Conservation (phyloP, 2,797 vertebrate genomes). For the Lutjanus argentimaculatus region DNA sequence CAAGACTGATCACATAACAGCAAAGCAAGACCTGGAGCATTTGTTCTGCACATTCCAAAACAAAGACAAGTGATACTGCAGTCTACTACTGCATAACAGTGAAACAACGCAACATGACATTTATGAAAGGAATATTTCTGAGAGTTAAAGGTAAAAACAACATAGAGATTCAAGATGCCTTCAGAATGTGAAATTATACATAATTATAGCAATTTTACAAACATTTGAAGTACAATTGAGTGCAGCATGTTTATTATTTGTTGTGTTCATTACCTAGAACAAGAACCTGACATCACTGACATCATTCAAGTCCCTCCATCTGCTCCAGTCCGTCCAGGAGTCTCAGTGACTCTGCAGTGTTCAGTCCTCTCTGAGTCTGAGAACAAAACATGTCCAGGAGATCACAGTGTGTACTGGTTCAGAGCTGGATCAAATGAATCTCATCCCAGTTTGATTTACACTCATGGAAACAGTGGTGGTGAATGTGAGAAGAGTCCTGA, state of each 20-base stretch:
- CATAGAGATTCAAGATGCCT: too few relatives aligned
- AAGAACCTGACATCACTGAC: constrained; percentile 12
- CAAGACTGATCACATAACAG: background rate
- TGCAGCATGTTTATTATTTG: too few relatives aligned
- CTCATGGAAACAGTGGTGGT: too few relatives aligned
- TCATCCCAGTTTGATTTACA: too few relatives aligned
- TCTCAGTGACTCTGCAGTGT: constrained; percentile 40
- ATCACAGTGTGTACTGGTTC: too few relatives aligned
- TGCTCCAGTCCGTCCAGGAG: constrained; percentile 15
- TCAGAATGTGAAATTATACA: too few relatives aligned
- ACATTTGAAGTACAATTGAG: too few relatives aligned
- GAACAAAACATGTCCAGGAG: too few relatives aligned
- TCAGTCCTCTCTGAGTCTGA: background rate
- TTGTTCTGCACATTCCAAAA: constrained; percentile 16
- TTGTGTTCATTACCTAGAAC: background rate
- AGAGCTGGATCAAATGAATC: too few relatives aligned
- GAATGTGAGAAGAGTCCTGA: too few relatives aligned
- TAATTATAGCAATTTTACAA: background rate
- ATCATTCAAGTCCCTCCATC: background rate
- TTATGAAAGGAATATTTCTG: constrained; percentile 28
- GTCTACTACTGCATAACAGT: constrained; percentile 50
- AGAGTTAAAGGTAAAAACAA: constrained; percentile 49
- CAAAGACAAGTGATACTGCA: constrained; percentile 27
- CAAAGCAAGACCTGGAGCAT: constrained; percentile 11
- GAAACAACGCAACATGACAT: accelerated